phyloP scores from a whole-genome alignment of 1,140 invertebrate species.

The Drosophila sturtevanti region DNA sequence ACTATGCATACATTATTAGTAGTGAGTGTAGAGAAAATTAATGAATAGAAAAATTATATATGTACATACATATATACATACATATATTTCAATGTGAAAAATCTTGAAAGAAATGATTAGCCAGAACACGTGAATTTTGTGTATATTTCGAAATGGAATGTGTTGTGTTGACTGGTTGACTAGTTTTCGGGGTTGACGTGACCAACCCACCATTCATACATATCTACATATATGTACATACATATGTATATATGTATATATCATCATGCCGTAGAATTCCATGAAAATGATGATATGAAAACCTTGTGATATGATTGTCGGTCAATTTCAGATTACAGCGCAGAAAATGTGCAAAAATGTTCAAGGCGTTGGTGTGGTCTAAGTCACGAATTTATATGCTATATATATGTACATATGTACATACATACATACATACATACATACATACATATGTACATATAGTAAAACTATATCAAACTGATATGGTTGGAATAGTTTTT shows the following conservation, averaged over 20 bases:
- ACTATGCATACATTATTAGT: slow-evolving; percentile 33
- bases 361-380: background rate
- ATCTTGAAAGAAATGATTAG: slow-evolving; percentile 53
- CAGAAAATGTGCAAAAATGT: slow-evolving; percentile 3
- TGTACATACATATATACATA: background rate
- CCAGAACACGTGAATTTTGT: slow-evolving; percentile 49
- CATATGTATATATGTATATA: slow-evolving; percentile 11
- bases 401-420: too few species aligned
- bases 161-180: slow-evolving; percentile 33
- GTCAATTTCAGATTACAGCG: slow-evolving; percentile 26
- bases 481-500: background rate
- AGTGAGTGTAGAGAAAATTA: slow-evolving; percentile 43
- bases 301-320: slow-evolving; percentile 50
- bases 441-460: background rate
- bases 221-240: slow-evolving; percentile 19
- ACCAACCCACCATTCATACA: slow-evolving; percentile 23
- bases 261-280: slow-evolving; percentile 26
- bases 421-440: background rate
- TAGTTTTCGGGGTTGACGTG: slow-evolving; percentile 6
- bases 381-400: background rate
- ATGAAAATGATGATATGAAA: slow-evolving; percentile 24
- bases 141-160: slow-evolving; percentile 27
- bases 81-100: slow-evolving; percentile 42
- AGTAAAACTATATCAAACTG: background rate
- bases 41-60: slow-evolving; percentile 47